Evolutionary conservation across 1,140 invertebrate genomes (phyloP), one percentile per base, ranked within the genome.

Genomic region (Steinernema feltiae): DNA sequence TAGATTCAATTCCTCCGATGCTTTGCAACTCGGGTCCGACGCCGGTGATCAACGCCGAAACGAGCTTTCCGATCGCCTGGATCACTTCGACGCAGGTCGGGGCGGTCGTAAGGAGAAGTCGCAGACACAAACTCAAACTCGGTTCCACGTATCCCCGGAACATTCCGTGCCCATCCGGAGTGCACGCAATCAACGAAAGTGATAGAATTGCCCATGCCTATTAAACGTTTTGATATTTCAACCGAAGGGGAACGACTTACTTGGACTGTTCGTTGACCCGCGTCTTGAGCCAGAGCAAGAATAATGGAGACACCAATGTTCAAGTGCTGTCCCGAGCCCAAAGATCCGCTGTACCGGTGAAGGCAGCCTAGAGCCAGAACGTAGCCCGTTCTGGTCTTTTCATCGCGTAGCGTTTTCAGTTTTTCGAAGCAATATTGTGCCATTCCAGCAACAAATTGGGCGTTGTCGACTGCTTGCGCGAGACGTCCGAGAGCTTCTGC

Each of bases 171-270:
- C 7, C 7, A 0, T 96, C 96, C 29, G 95, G 95, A 3, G 95
- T 97, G 87, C 98, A 95, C 30, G 95, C 95, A 76, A 99, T 95
- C 75, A 98, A 89, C 7, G 94, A 92, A 32, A 99, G 87, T 0
- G 95, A 95, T 88, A 98, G 94, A 1, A 99, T 88, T 0, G 96
- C 92, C 97, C 97, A 99, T 32, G 96, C 92, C 91, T 96, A 82
- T 32, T 77, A 70, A 69, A 35, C 48, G 35, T 76, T 69, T 79
- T 32, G 27, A 35, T 35, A 76, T 30, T 80, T 71, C 1, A 80
- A n/a, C 17, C 63, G 35, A 41, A 46, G 15, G n/a, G 29, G 21
- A 75, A 79, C 32, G 69, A 76, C 83, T 83, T 84, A 93, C 92
- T 90, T 97, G 94, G 30, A 96, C 93, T 81, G 93, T 91, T 18